Evolutionary conservation across 2,888 invertebrate species (phyloP).

Genomic region (Meta bourneti): DNA sequence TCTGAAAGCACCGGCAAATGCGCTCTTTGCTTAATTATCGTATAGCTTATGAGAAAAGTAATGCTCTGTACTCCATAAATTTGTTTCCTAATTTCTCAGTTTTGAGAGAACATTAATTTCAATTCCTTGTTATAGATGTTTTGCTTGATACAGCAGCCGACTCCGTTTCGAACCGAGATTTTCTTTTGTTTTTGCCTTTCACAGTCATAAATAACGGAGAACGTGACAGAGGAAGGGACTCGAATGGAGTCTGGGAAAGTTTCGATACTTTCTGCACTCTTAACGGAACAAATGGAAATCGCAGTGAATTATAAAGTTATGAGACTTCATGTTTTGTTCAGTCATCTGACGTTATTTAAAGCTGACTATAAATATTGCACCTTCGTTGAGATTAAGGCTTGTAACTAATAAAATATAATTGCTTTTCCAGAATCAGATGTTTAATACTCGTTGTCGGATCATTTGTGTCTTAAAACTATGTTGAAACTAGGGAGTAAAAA

Average conservation of each 20-base stretch:
- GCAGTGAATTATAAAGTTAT: constrained; percentile 5
- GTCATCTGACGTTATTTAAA: background rate
- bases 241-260: constrained; percentile 21
- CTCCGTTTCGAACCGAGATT: constrained; percentile 9
- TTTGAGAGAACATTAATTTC: constrained; percentile 69
- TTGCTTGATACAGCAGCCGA: constrained; percentile 39
- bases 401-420: background rate
- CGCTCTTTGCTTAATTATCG: constrained; percentile 58
- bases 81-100: constrained; percentile 69
- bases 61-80: constrained; percentile 58
- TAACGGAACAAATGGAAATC: constrained; percentile 1
- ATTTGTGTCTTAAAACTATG: too few species aligned
- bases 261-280: background rate
- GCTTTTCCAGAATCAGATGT: background rate
- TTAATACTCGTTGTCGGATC: background rate
- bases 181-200: constrained; percentile 29
- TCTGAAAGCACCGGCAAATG: constrained; percentile 57
- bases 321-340: background rate
- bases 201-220: constrained; percentile 35
- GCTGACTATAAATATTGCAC: background rate
- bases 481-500: too few species aligned
- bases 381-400: background rate
- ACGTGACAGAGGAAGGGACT: background rate
- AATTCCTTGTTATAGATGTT: constrained; percentile 68
- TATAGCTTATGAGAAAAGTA: constrained; percentile 57